Evolutionary conservation across 2,113 vertebrate genomes (phyloP).

Genomic region (Dryoscopus gambensis): DNA sequence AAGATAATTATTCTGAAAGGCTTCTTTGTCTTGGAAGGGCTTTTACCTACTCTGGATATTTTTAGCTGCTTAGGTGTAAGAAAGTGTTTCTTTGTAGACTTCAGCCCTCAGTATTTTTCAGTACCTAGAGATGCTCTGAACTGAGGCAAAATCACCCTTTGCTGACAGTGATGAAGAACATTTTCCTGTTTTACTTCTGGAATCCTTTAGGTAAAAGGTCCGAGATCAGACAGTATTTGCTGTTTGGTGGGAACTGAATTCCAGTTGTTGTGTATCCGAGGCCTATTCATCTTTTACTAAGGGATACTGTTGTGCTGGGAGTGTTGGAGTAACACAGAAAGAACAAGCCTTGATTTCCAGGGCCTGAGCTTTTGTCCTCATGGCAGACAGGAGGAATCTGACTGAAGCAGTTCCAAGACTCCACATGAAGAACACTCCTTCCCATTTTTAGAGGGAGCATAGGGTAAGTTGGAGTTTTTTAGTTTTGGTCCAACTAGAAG

Average conservation of each 20-base stretch:
- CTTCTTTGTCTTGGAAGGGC: background rate
- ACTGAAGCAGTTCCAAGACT: background rate
- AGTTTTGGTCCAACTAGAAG: background rate
- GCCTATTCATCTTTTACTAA: background rate
- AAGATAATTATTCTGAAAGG: background rate
- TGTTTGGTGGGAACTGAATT: background rate
- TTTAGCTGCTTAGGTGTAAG: background rate
- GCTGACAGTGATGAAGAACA: background rate
- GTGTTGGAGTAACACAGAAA: background rate
- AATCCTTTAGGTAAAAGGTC: background rate
- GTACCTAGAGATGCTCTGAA: background rate
- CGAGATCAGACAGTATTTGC: background rate
- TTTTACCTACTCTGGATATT: background rate
- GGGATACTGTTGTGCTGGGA: background rate
- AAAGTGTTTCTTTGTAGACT: background rate
- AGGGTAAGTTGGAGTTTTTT: background rate
- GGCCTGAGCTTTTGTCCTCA: background rate
- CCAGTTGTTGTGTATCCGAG: accelerated
- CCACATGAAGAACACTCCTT: background rate
- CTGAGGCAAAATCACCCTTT: background rate
- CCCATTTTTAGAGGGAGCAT: background rate
- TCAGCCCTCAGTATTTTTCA: background rate
- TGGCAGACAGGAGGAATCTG: background rate
- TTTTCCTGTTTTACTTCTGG: background rate
- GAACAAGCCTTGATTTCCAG: background rate